A percentile compares a stretch with the other conserved stretches of the same genome.
These are phyloP conservation scores for Lagria hirta DNA, from an alignment of 2,888 invertebrate genomes.

Conservation along the genomic window DNA sequence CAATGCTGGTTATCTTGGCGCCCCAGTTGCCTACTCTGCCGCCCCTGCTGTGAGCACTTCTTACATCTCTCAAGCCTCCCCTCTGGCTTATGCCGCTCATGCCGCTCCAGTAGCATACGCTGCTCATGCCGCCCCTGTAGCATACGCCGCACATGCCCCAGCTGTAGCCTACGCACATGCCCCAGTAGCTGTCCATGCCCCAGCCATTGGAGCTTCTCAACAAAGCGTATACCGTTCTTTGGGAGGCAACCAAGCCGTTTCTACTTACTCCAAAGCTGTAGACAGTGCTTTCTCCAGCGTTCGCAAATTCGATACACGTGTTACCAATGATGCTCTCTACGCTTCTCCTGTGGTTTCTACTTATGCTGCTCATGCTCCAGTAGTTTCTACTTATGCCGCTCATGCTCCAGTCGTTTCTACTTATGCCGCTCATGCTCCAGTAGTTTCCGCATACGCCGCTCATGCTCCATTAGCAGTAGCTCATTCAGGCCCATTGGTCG, in stretches of 20 bases:
- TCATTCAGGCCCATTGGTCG: slow-evolving; percentile 32
- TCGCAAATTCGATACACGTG: slow-evolving; percentile 61
- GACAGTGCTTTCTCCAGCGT: slow-evolving; percentile 64
- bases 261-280: slow-evolving; percentile 58
- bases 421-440: slow-evolving; percentile 35
- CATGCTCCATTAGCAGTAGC: slow-evolving; percentile 42
- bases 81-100: slow-evolving; percentile 31
- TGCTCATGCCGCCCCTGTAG: slow-evolving; percentile 51
- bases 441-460: slow-evolving; percentile 39
- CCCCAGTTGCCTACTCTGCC: slow-evolving; percentile 41
- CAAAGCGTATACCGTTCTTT: slow-evolving; percentile 62
- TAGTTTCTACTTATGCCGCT: slow-evolving; percentile 44
- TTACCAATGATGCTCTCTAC: slow-evolving; percentile 59
- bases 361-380: slow-evolving; percentile 42
- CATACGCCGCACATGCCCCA: slow-evolving; percentile 41
- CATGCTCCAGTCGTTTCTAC: slow-evolving; percentile 43
- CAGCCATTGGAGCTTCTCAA: slow-evolving; percentile 55
- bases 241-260: slow-evolving; percentile 59
- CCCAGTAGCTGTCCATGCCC: slow-evolving; percentile 37
- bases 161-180: slow-evolving; percentile 51
- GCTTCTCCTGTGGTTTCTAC: slow-evolving; percentile 56
- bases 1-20: slow-evolving; percentile 60
- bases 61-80: slow-evolving; percentile 29
- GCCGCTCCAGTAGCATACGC: slow-evolving; percentile 40
- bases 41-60: slow-evolving; percentile 49